Conservation (phyloP, 2,113 vertebrate species). For the Odontesthes bonariensis region DNA sequence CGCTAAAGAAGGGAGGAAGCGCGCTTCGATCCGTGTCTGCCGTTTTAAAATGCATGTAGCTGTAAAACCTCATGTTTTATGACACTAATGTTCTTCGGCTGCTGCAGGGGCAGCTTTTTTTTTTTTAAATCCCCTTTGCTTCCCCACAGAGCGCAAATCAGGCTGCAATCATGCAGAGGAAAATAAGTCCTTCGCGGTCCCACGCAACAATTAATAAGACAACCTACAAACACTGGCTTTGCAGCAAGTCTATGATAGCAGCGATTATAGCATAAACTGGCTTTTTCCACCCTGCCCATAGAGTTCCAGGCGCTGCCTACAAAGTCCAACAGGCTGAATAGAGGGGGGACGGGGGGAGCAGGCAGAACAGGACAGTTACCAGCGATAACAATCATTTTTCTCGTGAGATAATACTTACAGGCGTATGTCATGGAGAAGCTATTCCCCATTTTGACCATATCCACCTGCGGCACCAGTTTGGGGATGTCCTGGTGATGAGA, state of each 20-base stretch:
- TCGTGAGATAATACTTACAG: slow-evolving; percentile 87
- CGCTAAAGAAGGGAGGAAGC: background rate
- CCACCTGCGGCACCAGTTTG: slow-evolving; percentile 98
- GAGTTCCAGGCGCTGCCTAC: slow-evolving; percentile 45
- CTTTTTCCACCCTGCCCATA: fast-evolving
- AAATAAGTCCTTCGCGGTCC: slow-evolving; percentile 40
- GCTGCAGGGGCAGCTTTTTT: slow-evolving; percentile 39
- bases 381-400: background rate
- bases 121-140: slow-evolving; percentile 27
- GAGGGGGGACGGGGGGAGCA: background rate
- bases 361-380: background rate
- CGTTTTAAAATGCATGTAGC: slow-evolving; percentile 5
- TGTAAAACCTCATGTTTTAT: slow-evolving; percentile 23
- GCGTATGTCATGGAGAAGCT: slow-evolving; percentile 99
- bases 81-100: slow-evolving; percentile 16
- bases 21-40: slow-evolving; percentile 14
- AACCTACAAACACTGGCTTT: slow-evolving; percentile 15
- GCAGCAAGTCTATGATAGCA: background rate
- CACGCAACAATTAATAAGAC: slow-evolving; percentile 68
- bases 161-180: slow-evolving; percentile 36
- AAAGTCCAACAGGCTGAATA: slow-evolving; percentile 17
- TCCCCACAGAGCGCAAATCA: slow-evolving; percentile 45
- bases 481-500: slow-evolving; percentile 97
- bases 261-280: background rate
- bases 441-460: slow-evolving; percentile 98